A percentile compares a stretch with the other conserved stretches of the same genome.
These are phyloP conservation scores for Monomorium pharaonis DNA, from an alignment of 1,140 invertebrate genomes.

Conservation along the genomic window DNA sequence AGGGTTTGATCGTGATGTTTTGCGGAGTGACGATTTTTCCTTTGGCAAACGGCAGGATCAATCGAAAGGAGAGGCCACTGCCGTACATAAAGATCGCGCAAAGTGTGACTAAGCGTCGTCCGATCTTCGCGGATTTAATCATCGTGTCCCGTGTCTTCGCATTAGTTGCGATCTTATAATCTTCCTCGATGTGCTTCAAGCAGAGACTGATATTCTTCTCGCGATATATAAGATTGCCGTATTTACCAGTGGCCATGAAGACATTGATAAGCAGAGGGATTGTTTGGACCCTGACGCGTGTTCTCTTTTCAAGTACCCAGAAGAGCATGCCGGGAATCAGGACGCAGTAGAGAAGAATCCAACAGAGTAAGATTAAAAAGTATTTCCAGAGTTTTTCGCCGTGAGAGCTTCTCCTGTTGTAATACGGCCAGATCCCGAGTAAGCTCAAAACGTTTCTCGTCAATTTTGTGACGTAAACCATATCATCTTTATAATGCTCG, in stretches of 20 bases:
- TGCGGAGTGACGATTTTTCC: slow-evolving; percentile 15
- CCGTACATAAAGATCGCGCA: slow-evolving; percentile 75
- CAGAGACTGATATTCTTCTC: slow-evolving; percentile 69
- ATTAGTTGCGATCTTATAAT: slow-evolving; percentile 63
- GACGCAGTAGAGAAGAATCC: background rate
- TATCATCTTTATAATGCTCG: slow-evolving; percentile 9
- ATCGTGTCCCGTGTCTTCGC: slow-evolving; percentile 61
- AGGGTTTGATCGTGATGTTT: slow-evolving; percentile 47
- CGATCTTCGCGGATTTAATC: slow-evolving; percentile 66
- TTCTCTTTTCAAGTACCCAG: slow-evolving; percentile 5
- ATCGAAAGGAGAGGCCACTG: slow-evolving; percentile 74
- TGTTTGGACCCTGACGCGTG: slow-evolving; percentile 40
- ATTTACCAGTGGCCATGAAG: slow-evolving; percentile 71
- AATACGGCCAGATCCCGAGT: slow-evolving; percentile 40
- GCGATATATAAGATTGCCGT: slow-evolving; percentile 65
- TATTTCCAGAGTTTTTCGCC: background rate
- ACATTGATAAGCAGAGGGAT: slow-evolving; percentile 69
- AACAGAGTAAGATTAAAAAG: background rate
- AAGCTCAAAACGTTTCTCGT: slow-evolving; percentile 1
- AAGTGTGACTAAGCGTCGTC: slow-evolving; percentile 64
- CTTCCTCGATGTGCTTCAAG: slow-evolving; percentile 71
- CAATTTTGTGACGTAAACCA: slow-evolving; percentile 10
- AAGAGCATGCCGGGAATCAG: slow-evolving; percentile 20
- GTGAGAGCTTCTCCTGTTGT: too few species aligned
- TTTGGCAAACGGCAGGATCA: slow-evolving; percentile 67